Conservation (phyloP, 2,888 invertebrate species). For the Leistus spinibarbis region DNA sequence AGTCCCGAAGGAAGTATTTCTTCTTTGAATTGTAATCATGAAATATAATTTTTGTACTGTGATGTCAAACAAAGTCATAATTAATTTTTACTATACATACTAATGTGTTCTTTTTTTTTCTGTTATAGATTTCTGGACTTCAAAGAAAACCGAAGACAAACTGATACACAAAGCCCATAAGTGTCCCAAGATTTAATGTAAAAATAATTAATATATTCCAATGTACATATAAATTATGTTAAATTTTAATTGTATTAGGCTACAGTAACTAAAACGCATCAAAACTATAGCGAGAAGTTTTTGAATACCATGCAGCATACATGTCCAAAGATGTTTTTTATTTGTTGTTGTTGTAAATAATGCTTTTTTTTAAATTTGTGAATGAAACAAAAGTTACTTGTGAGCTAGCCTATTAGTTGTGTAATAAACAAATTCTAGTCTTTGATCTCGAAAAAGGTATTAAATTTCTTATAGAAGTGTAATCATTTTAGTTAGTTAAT, state of each 20-base stretch:
- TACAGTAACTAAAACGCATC: conserved; percentile 12
- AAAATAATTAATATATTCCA: conserved; percentile 22
- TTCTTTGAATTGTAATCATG: too few species aligned
- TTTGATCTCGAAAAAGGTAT: conserved; percentile 36
- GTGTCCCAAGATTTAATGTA: conserved; percentile 19
- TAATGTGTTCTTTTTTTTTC: conserved; percentile 48
- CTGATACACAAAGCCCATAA: conserved; percentile 20
- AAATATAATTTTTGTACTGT: too few species aligned
- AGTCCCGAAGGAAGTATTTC: too few species aligned
- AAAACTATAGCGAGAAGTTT: background rate
- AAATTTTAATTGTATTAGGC: conserved; percentile 34
- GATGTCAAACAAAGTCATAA: too few species aligned
- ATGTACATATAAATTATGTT: conserved; percentile 22
- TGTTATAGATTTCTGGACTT: conserved; percentile 63
- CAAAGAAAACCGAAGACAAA: conserved; percentile 55
- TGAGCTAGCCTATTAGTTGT: conserved; percentile 10
- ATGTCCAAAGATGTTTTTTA: conserved; percentile 25
- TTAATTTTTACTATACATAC: background rate
- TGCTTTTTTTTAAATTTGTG: background rate
- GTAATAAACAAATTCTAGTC: conserved; percentile 39
- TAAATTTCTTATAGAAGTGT: conserved; percentile 25
- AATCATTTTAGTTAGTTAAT: conserved; percentile 25
- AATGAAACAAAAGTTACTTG: conserved; percentile 1
- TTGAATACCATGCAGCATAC: conserved; percentile 31
- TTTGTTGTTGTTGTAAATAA: conserved; percentile 1